These are phyloP conservation scores for Actenoides hombroni DNA, from an alignment of 2,113 vertebrate species.

Conservation along the genomic window DNA sequence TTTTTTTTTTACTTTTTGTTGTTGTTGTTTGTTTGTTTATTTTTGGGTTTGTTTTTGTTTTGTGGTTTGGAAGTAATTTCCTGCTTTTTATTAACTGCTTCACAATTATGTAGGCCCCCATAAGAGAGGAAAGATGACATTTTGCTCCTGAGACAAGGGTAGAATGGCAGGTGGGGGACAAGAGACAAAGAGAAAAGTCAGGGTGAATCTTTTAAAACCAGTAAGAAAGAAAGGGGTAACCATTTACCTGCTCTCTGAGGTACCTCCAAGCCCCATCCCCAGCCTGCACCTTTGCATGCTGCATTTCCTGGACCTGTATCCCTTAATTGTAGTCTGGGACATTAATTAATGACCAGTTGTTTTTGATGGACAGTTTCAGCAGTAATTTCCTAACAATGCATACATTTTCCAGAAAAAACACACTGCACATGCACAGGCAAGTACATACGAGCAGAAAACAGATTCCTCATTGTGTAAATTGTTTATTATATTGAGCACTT, in stretches of 20 bases:
- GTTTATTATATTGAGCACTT: neutral
- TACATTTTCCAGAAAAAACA: neutral
- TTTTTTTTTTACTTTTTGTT: neutral
- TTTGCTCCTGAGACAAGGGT: neutral
- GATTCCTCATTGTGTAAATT: neutral
- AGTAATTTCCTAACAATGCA: neutral
- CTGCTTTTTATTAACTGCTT: neutral
- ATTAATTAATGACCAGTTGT: neutral
- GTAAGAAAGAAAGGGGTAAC: neutral
- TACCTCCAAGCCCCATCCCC: neutral
- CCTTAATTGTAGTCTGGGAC: neutral
- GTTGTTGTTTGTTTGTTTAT: neutral
- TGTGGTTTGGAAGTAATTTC: conserved; percentile 6
- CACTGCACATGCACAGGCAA: neutral
- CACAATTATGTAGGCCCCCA: neutral
- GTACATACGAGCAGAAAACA: neutral
- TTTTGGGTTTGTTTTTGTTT: too few species aligned
- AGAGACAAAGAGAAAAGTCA: neutral
- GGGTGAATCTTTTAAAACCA: neutral
- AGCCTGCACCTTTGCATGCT: neutral
- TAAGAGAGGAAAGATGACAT: neutral
- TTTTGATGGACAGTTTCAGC: neutral
- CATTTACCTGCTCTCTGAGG: neutral
- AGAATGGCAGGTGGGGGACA: neutral
- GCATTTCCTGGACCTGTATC: neutral